These are phyloP conservation scores for Machimus atricapillus DNA, from an alignment of 2,888 invertebrate species.

Conservation along the genomic window DNA sequence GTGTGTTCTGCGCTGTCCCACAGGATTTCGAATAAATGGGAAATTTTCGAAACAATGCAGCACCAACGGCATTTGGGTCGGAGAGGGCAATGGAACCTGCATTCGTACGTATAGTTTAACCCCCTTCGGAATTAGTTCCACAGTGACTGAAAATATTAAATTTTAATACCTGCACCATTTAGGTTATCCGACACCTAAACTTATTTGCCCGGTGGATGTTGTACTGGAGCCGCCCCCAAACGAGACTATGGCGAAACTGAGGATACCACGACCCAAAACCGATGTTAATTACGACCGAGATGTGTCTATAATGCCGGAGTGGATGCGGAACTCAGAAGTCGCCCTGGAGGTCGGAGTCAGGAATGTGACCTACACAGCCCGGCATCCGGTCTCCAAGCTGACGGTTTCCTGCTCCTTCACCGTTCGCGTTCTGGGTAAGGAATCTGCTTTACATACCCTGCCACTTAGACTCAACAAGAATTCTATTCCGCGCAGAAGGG, in stretches of 20 bases:
- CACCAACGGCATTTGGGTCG: slow-evolving; percentile 62
- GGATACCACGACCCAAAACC: slow-evolving; percentile 64
- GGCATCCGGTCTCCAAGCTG: slow-evolving; percentile 63
- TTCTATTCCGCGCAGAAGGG: slow-evolving; percentile 55
- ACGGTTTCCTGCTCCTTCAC: slow-evolving; percentile 48
- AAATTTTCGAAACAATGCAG: slow-evolving; percentile 63
- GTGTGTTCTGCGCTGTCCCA: slow-evolving; percentile 63
- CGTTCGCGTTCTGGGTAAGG: slow-evolving; percentile 48
- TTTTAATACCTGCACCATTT: slow-evolving; percentile 40
- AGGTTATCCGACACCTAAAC: slow-evolving; percentile 64
- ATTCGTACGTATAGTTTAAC: slow-evolving; percentile 61
- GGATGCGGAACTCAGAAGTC: slow-evolving; percentile 64
- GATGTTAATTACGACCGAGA: slow-evolving; percentile 65
- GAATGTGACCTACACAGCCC: slow-evolving; percentile 64
- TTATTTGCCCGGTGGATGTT: slow-evolving; percentile 65
- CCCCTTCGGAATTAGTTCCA: not conserved
- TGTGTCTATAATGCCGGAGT: slow-evolving; percentile 64
- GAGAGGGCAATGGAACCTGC: slow-evolving; percentile 62
- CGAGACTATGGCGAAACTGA: slow-evolving; percentile 62
- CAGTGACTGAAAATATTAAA: slow-evolving; percentile 7
- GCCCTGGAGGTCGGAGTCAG: slow-evolving; percentile 63
- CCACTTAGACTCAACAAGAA: not conserved
- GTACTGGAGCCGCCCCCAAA: slow-evolving; percentile 62
- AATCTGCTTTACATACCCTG: not conserved
- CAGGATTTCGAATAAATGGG: slow-evolving; percentile 58